Base-by-base conservation (phyloP, 2,888 invertebrate species). In the Lathronympha strigana region DNA sequence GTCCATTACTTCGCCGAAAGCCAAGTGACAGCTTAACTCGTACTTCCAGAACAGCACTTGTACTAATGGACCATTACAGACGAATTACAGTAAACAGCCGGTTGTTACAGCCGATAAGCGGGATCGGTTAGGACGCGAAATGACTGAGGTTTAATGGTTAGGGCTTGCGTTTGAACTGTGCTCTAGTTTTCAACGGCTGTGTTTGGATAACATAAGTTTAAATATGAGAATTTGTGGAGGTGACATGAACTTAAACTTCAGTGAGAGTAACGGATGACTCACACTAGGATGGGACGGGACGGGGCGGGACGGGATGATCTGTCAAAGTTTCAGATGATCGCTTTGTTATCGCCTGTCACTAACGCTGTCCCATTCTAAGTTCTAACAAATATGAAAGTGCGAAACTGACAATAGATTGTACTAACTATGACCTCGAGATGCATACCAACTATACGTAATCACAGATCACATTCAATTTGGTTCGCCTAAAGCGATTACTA, bases 11-110 rank as follows among this genome's bases (percentile, higher is more conserved):
- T 40, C 47, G 58, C 50, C 62, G 53, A 51, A 61, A 54, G 57
- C 40, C 38, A 17, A 62, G 51, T 62, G 62, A 66, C 64, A 66
- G 61, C 50, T 47, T 63, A 68, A 68, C 61, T 58, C 23, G 63
- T 45, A 45, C 43, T 50, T n/a, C 25, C 25, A 9, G 25, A n/a
- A 6, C 51, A 21, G n/a, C 51, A 23, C n/a, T n/a, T n/a, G n/a
- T n/a, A n/a, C 43, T 62, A 63, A 64, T 64, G 36, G 63, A 28
- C 17, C 33, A 64, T 64, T 58, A 51, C 47, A 33, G 28, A 33
- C 51, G 23, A 58, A 66, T 58, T 64, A 60, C 60, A 47, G 60
- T 53, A 60, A 64, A 66, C 25, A 50, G 53, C 51, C 38, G 11
- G 47, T 60, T 58, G 58, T 60, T 53, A 54, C 50, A 36, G 45